These are phyloP conservation scores for Leptopterna dolabrata DNA, from an alignment of 2,888 invertebrate species.

Conservation along the genomic window DNA sequence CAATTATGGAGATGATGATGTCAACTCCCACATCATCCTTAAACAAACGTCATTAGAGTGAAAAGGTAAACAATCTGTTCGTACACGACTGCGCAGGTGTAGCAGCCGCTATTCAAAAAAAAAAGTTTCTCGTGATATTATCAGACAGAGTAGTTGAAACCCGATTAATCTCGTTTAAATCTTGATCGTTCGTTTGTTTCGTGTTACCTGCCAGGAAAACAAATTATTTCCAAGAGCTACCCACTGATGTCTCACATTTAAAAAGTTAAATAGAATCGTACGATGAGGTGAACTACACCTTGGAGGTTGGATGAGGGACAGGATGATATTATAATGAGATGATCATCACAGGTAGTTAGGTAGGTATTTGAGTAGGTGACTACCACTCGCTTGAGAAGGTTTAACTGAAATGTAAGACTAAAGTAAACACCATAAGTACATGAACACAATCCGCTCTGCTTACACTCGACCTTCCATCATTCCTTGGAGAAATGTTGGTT, in stretches of 20 bases:
- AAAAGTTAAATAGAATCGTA: too few species aligned
- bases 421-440: too few species aligned
- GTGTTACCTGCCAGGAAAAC: neutral
- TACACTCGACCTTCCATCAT: too few species aligned
- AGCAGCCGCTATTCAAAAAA: neutral
- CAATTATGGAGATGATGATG: neutral
- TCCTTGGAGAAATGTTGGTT: too few species aligned
- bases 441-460: too few species aligned
- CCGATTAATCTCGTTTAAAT: neutral
- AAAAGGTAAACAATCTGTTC: neutral
- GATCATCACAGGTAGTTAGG: too few species aligned
- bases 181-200: neutral
- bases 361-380: too few species aligned
- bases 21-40: neutral
- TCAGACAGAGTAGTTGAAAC: neutral
- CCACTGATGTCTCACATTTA: neutral
- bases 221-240: neutral
- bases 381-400: too few species aligned
- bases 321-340: too few species aligned
- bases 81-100: neutral
- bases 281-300: too few species aligned
- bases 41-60: neutral
- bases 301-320: too few species aligned
- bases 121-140: neutral
- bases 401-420: too few species aligned